Base-by-base conservation (phyloP, 2,113 vertebrate genomes). In the Myrmecophaga tridactyla region DNA sequence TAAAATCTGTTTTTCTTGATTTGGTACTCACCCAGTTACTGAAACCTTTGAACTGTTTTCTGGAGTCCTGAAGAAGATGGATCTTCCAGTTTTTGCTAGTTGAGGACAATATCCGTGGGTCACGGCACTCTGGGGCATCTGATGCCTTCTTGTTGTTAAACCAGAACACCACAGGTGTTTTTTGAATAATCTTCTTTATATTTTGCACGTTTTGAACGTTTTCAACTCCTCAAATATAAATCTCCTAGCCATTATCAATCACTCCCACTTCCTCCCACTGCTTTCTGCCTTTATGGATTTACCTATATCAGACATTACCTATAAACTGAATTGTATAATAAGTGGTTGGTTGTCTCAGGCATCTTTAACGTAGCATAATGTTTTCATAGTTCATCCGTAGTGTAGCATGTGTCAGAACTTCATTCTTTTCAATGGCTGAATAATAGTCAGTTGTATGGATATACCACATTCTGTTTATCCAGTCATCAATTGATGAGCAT, bases 121-220 rank as follows among this genome's bases (percentile, higher is more conserved):
- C 53, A 56, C 14, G 18, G 53, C 6, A 56, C 53, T 56, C 18
- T 56, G 53, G 53, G 53, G 18, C 53, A 56, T 56, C 53, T 56
- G 20, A 56, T 18, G 18, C 53, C 18, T 6, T 20, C 53, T 20
- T 5, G 53, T 56, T 56, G 53, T 56, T 56, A 17, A 56, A 48
- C 46, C 46, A 48, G 46, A 11, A 48, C 11, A 11, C 18, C 21
- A 76, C 14, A 75, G 7, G 39, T 70, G 53, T 67, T 93, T 94
- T 89, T 86, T 85, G 65, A 94, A 90, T 86, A 73, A 75, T 94
- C 80, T 70, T 75, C 46, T 88, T 85, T 85, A 92, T 67, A 95
- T 94, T 84, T 48, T 94, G 23, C 62, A 65, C 77, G 29, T 89
- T 60, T 17, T 73, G n/a, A 85, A 88, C 31, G 51, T 95, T 94